phyloP scores from a whole-genome alignment of 1,140 invertebrate species.

The Atta cephalotes region DNA sequence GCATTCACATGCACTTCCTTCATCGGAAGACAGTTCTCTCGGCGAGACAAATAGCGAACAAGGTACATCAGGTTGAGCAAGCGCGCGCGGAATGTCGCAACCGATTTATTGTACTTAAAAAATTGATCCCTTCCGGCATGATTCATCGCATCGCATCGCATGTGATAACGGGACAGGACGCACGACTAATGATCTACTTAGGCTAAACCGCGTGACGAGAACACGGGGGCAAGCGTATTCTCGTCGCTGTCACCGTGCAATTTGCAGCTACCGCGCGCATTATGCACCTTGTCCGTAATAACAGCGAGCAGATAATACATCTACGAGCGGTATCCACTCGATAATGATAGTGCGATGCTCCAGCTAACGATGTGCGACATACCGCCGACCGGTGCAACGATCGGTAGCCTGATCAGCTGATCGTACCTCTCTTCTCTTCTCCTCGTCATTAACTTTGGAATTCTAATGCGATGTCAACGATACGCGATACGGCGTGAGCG shows the following conservation, averaged over 20 bases:
- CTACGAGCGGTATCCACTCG: conserved; percentile 45
- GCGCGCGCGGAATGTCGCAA: conserved; percentile 5
- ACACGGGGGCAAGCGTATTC: conserved; percentile 29
- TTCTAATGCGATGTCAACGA: conserved; percentile 46
- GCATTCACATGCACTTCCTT: background rate
- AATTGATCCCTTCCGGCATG: conserved; percentile 33
- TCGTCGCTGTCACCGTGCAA: conserved; percentile 62
- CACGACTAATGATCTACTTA: conserved; percentile 54
- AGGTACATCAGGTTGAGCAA: conserved; percentile 13
- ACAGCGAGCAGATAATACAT: conserved; percentile 28
- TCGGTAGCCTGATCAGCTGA: conserved; percentile 45
- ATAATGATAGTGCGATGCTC: conserved; percentile 63
- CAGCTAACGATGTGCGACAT: conserved; percentile 45
- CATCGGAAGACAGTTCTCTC: background rate
- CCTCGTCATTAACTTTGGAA: conserved; percentile 36
- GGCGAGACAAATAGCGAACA: conserved; percentile 37
- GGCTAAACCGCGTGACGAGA: conserved; percentile 30
- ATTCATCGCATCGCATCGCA: conserved; percentile 20
- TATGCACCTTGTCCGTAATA: conserved; percentile 42
- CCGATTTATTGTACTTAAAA: conserved; percentile 3
- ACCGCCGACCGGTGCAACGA: background rate
- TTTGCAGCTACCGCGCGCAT: conserved; percentile 46
- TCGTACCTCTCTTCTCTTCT: background rate
- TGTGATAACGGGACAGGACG: conserved; percentile 42
- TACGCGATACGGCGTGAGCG: conserved; percentile 22